These are phyloP conservation scores for Molorchus minor DNA, from an alignment of 2,888 invertebrate species.

Conservation along the genomic window DNA sequence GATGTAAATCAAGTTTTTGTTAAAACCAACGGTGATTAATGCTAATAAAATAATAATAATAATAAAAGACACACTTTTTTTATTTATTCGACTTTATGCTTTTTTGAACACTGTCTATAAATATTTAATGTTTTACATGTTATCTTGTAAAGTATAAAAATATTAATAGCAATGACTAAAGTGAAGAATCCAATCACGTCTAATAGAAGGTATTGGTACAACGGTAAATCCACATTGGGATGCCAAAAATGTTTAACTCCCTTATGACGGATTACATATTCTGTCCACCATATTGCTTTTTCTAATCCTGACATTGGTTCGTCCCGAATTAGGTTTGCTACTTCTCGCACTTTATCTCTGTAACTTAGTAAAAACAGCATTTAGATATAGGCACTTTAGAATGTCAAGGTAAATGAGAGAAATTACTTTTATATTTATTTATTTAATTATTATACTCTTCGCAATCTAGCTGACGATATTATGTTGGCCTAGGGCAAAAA, in stretches of 20 bases:
- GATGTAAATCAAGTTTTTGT: no score
- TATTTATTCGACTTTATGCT: no score
- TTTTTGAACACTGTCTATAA: no score
- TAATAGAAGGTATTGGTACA: slow-evolving; percentile 46
- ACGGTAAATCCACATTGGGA: slow-evolving; percentile 40
- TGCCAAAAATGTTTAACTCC: slow-evolving; percentile 45
- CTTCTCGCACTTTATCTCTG: slow-evolving; percentile 34
- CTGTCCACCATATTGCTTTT: slow-evolving; percentile 52
- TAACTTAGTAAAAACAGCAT: no score
- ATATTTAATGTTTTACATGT: no score
- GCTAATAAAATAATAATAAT: no score
- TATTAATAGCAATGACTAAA: not conserved
- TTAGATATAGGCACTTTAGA: no score
- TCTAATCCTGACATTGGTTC: slow-evolving; percentile 49
- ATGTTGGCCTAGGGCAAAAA: no score
- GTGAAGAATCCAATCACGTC: slow-evolving; percentile 41
- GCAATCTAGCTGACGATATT: no score
- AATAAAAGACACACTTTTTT: no score
- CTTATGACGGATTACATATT: slow-evolving; percentile 51
- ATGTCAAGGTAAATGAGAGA: not conserved
- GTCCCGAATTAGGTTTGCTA: slow-evolving; percentile 41
- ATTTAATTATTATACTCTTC: no score
- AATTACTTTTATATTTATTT: not conserved
- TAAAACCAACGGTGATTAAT: no score
- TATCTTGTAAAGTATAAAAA: slow-evolving; percentile 12